Conservation (phyloP, 2,888 invertebrate genomes). For the Orthosia gothica region DNA sequence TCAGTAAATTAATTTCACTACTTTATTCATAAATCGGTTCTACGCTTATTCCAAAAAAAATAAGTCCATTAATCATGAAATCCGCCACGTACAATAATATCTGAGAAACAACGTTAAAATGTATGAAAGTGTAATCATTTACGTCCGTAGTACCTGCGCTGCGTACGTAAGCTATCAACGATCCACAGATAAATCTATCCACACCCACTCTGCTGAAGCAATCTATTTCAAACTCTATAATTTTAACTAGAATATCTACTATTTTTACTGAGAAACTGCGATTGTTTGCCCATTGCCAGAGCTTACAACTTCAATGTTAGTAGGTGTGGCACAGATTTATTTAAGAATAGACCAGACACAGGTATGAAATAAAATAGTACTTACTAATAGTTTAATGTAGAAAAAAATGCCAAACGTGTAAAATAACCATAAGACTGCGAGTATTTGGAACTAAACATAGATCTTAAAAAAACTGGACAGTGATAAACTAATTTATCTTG, state of each 20-base stretch:
- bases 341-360: neutral
- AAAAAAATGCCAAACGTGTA: neutral
- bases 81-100: neutral
- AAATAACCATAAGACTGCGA: neutral
- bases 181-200: constrained; percentile 32
- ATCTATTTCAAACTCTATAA: constrained; percentile 36
- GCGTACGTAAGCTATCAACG: constrained; percentile 8
- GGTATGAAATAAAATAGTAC: neutral
- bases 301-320: neutral
- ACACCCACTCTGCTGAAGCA: constrained; percentile 8
- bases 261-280: constrained; percentile 1
- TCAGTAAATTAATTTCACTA: neutral
- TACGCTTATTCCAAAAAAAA: neutral
- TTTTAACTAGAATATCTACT: constrained; percentile 17
- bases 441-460: too few species aligned
- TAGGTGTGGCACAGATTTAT: neutral
- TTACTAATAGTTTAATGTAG: too few species aligned
- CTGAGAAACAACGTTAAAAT: constrained; percentile 11
- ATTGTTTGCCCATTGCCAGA: neutral
- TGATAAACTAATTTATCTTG: too few species aligned
- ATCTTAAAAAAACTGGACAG: too few species aligned
- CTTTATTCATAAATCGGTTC: constrained; percentile 3
- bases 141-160: constrained; percentile 24
- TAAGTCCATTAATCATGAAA: constrained; percentile 11
- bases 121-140: constrained; percentile 39